Conservation (phyloP, 2,113 vertebrate genomes). For the Dicaeum eximium region DNA sequence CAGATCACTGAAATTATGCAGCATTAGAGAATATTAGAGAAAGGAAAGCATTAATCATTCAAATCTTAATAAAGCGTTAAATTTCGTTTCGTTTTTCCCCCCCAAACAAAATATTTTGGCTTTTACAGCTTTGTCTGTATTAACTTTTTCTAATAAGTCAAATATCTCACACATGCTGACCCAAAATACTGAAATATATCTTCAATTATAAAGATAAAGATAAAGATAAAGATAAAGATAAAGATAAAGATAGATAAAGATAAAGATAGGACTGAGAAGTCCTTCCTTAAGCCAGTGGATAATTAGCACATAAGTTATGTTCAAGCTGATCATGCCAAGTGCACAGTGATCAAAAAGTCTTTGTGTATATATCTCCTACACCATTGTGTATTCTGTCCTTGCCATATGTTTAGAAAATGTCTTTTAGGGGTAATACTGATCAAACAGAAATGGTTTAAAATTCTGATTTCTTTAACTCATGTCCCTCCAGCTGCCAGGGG, state of each 20-base stretch:
- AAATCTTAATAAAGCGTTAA: background rate
- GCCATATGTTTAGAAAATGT: background rate
- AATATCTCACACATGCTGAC: background rate
- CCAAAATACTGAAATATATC: background rate
- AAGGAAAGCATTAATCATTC: background rate
- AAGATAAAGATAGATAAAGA: no score
- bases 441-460: background rate
- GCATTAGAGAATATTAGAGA: background rate
- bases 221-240: no score
- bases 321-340: background rate
- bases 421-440: background rate
- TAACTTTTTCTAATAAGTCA: background rate
- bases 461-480: background rate
- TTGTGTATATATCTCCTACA: background rate
- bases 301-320: background rate
- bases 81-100: rapidly evolving
- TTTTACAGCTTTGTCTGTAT: background rate
- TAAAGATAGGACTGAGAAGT: background rate
- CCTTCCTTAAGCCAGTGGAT: background rate
- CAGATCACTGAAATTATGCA: background rate
- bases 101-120: background rate
- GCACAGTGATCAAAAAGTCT: background rate
- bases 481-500: background rate
- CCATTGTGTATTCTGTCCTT: slow-evolving; percentile 52
- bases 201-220: background rate